Conservation (phyloP, 2,888 invertebrate genomes). For the Aleiodes testaceus region DNA sequence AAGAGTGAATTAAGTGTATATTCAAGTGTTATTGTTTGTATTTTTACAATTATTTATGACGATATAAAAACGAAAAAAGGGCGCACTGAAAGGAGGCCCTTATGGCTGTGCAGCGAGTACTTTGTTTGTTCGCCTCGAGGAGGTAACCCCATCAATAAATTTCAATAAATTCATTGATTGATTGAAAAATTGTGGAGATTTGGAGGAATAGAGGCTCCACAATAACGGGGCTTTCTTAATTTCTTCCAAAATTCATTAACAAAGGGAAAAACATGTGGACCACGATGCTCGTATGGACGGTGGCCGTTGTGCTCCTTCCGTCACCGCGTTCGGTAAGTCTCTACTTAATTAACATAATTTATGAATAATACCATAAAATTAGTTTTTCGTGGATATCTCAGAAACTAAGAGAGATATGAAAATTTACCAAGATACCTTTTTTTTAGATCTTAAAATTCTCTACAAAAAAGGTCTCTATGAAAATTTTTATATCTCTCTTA, state of each 20-base stretch:
- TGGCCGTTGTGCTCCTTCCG: constrained; percentile 66
- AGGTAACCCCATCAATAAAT: constrained; percentile 57
- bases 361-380: not conserved
- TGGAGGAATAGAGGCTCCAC: constrained; percentile 56
- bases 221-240: constrained; percentile 46
- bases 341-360: constrained; percentile 17
- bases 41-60: too few relatives aligned
- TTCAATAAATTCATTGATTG: not conserved
- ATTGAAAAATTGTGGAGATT: constrained; percentile 52
- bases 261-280: constrained; percentile 67
- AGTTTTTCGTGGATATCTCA: too few relatives aligned
- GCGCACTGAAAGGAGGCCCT: constrained; percentile 46
- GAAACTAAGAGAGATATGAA: too few relatives aligned
- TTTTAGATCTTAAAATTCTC: too few relatives aligned
- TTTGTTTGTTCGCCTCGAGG: constrained; percentile 55
- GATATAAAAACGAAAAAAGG: not conserved
- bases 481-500: too few relatives aligned
- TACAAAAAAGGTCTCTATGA: too few relatives aligned
- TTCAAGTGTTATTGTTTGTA: too few relatives aligned
- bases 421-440: too few relatives aligned
- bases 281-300: constrained; percentile 69
- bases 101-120: constrained; percentile 62
- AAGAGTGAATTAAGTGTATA: too few relatives aligned
- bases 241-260: constrained; percentile 43
- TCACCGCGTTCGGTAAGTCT: constrained; percentile 66